Evolutionary conservation across 2,888 invertebrate species (phyloP).

Genomic region (Microctonus aethiopoides): DNA sequence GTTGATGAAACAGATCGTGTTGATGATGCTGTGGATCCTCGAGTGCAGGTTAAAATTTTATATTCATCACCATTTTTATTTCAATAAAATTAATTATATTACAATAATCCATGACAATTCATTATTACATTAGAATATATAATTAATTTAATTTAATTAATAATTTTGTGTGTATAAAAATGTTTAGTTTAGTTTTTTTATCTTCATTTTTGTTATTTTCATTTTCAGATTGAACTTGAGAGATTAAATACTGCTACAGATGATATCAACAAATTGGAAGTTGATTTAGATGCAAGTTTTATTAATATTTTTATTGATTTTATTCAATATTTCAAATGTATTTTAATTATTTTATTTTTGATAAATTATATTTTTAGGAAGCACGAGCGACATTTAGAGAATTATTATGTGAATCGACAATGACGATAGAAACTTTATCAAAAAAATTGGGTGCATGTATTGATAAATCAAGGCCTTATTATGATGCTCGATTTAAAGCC

Average conservation of each 20-base stretch:
- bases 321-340: not conserved
- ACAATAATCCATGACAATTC: not conserved
- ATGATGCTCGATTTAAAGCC: slow-evolving; percentile 86
- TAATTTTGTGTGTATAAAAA: not conserved
- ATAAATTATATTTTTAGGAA: slow-evolving; percentile 69
- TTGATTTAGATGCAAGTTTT: slow-evolving; percentile 82
- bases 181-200: not conserved
- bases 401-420: slow-evolving; percentile 84
- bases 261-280: slow-evolving; percentile 91
- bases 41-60: slow-evolving; percentile 81
- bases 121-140: slow-evolving; percentile 22
- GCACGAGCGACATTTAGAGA: slow-evolving; percentile 84
- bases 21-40: slow-evolving; percentile 80
- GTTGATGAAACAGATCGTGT: slow-evolving; percentile 56
- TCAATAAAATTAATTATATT: too few relatives aligned
- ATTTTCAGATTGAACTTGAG: slow-evolving; percentile 82
- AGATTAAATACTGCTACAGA: slow-evolving; percentile 90
- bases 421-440: slow-evolving; percentile 82
- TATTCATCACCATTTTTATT: too few relatives aligned
- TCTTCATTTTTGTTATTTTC: slow-evolving; percentile 1
- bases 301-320: slow-evolving; percentile 5
- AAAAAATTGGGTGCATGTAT: slow-evolving; percentile 87
- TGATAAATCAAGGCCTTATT: slow-evolving; percentile 89
- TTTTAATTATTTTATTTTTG: slow-evolving; percentile 3
- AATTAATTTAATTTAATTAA: not conserved